Evolutionary conservation across 37 sponge, comb jelly and placozoan genomes (phyloP), one percentile per base, ranked within the genome.

Genomic region (Spongilla lacustris): DNA sequence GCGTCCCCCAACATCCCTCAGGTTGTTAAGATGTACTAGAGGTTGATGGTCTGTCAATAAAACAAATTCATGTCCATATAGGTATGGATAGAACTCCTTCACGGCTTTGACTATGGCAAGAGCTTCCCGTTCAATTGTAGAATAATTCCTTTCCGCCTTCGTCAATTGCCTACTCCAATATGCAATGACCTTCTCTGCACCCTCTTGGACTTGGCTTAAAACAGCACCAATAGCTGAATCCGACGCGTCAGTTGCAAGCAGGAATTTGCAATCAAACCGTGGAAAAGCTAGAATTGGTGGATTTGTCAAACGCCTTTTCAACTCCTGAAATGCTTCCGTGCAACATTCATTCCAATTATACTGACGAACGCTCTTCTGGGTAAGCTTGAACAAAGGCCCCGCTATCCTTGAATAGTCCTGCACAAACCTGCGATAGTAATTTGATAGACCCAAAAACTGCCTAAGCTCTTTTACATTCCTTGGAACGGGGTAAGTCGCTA

Each of bases 211-310:
- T 77, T 85, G 85, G 35, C 78, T 74, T 27, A 85, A 31, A 34
- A 85, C 85, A 28, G 71, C 85, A 19, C 85, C 85, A 66, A 85
- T 58, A 33, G 78, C 85, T n/a, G n/a, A n/a, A 28, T 50, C 85
- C 2, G 78, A 77, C 22, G 85, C 85, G 35, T 85, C 85, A 35
- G 85, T 69, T 6, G 19, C 14, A 21, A 87, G 69, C 21, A 50
- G 66, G 35, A 87, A 87, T 6, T 36, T 36, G 12, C 23, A 36
- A 1, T 46, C 66, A 70, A 87, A 80, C 4, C 73, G 46, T 58
- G 81, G 87, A 67, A 66, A 80, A 17, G 87, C 80, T 26, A 87
- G 75, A 26, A 87, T 87, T 26, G 87, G 87, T n/a, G 87, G 75
- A 25, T 27, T 80, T 24, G 35, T 27, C 26, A 87, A 36, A 4